Percentiles rank a stretch among this genome's conserved stretches.
Conservation (phyloP, 2,113 vertebrate genomes). For the Entomyzon cyanotis region DNA sequence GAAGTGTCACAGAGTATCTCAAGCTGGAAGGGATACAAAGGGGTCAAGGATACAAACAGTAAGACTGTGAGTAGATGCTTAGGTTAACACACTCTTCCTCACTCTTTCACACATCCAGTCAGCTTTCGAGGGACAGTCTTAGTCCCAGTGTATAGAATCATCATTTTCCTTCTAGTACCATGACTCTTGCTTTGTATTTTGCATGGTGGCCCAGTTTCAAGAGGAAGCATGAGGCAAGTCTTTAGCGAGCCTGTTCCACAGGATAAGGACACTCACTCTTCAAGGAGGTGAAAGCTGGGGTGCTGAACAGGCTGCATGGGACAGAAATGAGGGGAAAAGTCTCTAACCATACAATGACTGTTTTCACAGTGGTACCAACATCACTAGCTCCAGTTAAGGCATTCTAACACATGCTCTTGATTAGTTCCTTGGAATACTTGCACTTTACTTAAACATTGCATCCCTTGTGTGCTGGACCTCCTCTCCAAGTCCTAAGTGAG, state of each 20-base stretch:
- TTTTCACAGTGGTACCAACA: background rate
- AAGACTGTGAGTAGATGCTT: background rate
- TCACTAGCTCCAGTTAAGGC: background rate
- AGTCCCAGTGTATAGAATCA: background rate
- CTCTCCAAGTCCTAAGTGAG: background rate
- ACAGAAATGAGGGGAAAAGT: background rate
- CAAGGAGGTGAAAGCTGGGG: background rate
- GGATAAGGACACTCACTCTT: background rate
- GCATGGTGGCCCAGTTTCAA: background rate
- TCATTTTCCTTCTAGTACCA: background rate
- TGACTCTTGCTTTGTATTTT: background rate
- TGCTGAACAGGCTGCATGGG: background rate
- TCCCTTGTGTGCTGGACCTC: background rate
- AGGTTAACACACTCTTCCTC: background rate
- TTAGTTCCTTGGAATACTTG: background rate
- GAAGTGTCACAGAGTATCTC: background rate
- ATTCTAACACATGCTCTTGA: accelerated
- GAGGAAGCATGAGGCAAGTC: background rate
- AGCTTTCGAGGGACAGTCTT: background rate
- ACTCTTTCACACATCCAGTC: background rate
- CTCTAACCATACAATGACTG: background rate
- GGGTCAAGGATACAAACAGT: background rate
- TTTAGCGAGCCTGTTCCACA: background rate
- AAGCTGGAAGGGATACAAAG: background rate
- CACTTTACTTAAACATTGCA: background rate